Percentiles rank a stretch among this genome's conserved stretches.
Evolutionary conservation across 2,888 invertebrate species (phyloP).

Genomic region (Ryuthela nishihirai): DNA sequence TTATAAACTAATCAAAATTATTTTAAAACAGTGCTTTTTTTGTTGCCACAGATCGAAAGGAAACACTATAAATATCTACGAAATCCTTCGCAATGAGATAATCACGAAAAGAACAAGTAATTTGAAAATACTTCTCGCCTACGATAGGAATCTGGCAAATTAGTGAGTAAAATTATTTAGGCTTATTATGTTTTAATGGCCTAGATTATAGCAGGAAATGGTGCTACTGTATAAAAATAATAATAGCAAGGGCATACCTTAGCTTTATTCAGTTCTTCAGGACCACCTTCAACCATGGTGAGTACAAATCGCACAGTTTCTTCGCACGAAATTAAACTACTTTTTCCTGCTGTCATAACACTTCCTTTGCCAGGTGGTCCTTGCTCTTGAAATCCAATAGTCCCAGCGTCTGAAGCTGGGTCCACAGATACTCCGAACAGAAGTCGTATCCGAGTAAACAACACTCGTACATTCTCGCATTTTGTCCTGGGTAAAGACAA

Average conservation of each 20-base stretch:
- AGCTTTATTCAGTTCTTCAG: slow-evolving; percentile 25
- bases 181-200: too few species aligned
- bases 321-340: too few species aligned
- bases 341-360: slow-evolving; percentile 13
- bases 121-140: too few species aligned
- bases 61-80: too few species aligned
- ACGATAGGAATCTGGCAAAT: too few species aligned
- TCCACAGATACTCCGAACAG: slow-evolving; percentile 33
- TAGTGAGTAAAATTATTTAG: too few species aligned
- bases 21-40: too few species aligned
- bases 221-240: not conserved
- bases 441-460: slow-evolving; percentile 31
- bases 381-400: slow-evolving; percentile 18
- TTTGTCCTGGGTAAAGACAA: slow-evolving; percentile 27
- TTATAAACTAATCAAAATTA: too few species aligned
- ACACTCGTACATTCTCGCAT: slow-evolving; percentile 33
- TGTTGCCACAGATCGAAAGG: too few species aligned
- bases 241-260: slow-evolving; percentile 10
- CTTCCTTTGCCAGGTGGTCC: slow-evolving; percentile 25
- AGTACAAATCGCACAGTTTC: slow-evolving; percentile 23
- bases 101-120: too few species aligned
- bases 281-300: slow-evolving; percentile 18
- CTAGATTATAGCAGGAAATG: too few species aligned
- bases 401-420: slow-evolving; percentile 15
- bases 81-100: too few species aligned